A percentile compares a stretch with the other conserved stretches of the same genome.
These are phyloP conservation scores for Cyprinodon tularosa DNA, from an alignment of 2,113 vertebrate species.

Conservation along the genomic window DNA sequence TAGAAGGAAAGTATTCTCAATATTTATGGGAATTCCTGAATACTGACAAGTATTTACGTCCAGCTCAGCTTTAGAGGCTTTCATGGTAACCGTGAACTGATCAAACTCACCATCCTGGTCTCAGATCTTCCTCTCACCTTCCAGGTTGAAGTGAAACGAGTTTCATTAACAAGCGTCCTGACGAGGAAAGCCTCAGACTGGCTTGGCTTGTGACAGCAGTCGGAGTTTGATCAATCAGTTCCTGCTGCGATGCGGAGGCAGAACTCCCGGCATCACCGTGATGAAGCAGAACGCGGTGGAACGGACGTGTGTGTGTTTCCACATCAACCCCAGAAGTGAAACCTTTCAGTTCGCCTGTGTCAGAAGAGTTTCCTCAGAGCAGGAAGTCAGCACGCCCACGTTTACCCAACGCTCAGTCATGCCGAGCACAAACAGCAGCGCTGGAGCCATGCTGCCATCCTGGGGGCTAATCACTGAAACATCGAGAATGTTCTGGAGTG, in stretches of 20 bases:
- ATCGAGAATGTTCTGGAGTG: too few species aligned
- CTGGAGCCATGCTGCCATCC: not conserved
- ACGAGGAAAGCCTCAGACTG: not conserved
- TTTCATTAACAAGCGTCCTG: not conserved
- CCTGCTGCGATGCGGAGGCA: conserved; percentile 8
- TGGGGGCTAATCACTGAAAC: not conserved
- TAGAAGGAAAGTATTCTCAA: too few species aligned
- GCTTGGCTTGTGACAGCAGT: not conserved
- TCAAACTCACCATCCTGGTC: conserved; percentile 25
- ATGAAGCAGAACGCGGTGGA: not conserved
- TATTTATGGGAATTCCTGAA: too few species aligned
- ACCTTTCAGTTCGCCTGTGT: conserved; percentile 49
- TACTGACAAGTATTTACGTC: too few species aligned
- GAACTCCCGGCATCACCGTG: not conserved
- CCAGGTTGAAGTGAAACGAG: not conserved
- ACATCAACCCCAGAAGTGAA: conserved; percentile 43
- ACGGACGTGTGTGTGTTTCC: conserved; percentile 27
- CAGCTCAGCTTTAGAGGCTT: not conserved
- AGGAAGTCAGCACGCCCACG: conserved; percentile 63
- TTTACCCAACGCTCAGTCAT: conserved; percentile 33
- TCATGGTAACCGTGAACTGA: not conserved
- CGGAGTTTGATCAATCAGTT: not conserved
- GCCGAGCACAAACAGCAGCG: conserved; percentile 16
- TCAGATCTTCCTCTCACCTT: not conserved
- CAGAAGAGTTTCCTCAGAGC: conserved; percentile 68